Percentiles rank a stretch among this genome's conserved stretches.
Conservation (phyloP, 2,888 invertebrate species). For the Dolomedes plantarius region DNA sequence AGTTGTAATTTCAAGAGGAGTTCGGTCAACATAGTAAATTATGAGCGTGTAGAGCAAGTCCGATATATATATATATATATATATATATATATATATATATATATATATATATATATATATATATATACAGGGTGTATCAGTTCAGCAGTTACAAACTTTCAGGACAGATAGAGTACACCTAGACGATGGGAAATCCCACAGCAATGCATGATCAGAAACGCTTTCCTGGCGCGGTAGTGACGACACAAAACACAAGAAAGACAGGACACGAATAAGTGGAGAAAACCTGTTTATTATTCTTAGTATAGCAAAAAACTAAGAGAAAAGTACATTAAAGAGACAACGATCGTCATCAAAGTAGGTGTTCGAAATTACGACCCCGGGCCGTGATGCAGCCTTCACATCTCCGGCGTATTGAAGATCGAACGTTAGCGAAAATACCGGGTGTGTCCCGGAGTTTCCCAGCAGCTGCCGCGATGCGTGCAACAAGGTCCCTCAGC, state of each 20-base stretch:
- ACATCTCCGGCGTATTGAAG: background rate
- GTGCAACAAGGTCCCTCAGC: too few species aligned
- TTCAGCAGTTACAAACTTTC: conserved; percentile 13
- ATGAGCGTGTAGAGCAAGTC: too few species aligned
- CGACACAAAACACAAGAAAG: background rate
- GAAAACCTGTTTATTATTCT: background rate
- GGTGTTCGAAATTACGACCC: conserved; percentile 13
- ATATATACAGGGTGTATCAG: conserved; percentile 7
- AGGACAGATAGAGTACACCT: background rate
- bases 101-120: background rate
- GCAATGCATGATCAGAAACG: too few species aligned
- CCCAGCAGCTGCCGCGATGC: conserved; percentile 1
- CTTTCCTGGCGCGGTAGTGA: too few species aligned
- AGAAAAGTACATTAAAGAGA: too few species aligned
- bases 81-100: too few species aligned
- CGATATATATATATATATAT: too few species aligned
- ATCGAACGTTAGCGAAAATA: background rate
- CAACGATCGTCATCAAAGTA: background rate
- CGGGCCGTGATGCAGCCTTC: background rate
- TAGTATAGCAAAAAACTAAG: background rate
- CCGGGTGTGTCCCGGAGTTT: background rate
- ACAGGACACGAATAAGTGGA: background rate
- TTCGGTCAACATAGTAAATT: too few species aligned
- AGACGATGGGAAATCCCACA: background rate
- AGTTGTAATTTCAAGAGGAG: too few species aligned